Conservation (phyloP, 2,113 vertebrate species). For the Sander vitreus region DNA sequence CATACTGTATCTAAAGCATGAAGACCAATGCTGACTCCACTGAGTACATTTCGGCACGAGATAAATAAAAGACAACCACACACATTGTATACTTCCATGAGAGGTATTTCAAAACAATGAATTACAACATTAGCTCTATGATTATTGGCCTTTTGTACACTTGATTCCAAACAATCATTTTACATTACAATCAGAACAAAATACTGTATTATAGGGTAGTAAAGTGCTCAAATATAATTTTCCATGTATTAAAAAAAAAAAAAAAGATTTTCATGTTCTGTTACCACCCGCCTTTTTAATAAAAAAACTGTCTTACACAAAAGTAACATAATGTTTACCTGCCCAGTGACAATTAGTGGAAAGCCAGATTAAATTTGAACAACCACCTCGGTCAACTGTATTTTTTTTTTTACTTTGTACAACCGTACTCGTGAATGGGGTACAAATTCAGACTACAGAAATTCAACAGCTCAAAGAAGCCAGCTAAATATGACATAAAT, state of each 20-base stretch:
- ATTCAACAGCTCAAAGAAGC: background rate
- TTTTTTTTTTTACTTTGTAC: background rate
- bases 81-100: slow-evolving; percentile 62
- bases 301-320: slow-evolving; percentile 9
- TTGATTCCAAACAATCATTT: slow-evolving; percentile 71
- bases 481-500: background rate
- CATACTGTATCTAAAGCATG: slow-evolving; percentile 43
- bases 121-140: slow-evolving; percentile 73
- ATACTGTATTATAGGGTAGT: slow-evolving; percentile 61
- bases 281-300: slow-evolving; percentile 6
- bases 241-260: slow-evolving; percentile 30
- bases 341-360: slow-evolving; percentile 3
- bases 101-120: slow-evolving; percentile 74
- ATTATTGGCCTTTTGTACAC: slow-evolving; percentile 68
- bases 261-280: slow-evolving; percentile 9
- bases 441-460: background rate
- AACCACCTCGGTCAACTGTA: background rate
- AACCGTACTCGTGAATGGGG: background rate
- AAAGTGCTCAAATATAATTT: slow-evolving; percentile 80
- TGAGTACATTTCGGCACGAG: slow-evolving; percentile 66
- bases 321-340: slow-evolving; percentile 1
- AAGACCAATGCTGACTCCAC: slow-evolving; percentile 49
- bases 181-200: slow-evolving; percentile 77
- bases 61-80: slow-evolving; percentile 74
- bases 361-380: slow-evolving; percentile 11